These are phyloP conservation scores for Lucilia sericata DNA, from an alignment of 1,140 invertebrate genomes.

Conservation along the genomic window DNA sequence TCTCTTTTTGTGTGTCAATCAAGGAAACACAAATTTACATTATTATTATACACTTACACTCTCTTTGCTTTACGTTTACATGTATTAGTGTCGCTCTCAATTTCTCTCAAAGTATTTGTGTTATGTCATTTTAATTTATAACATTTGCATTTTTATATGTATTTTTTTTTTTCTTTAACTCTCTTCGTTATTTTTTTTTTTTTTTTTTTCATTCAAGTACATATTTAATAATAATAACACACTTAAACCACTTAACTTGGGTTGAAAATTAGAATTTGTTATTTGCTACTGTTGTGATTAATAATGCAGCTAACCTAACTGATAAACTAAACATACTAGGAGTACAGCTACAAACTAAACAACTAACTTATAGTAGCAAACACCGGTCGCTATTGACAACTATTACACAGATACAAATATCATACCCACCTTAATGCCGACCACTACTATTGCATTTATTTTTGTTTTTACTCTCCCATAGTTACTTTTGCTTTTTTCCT, in stretches of 20 bases:
- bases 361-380: neutral
- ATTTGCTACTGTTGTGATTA: constrained; percentile 27
- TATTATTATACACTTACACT: too few species aligned
- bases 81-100: too few species aligned
- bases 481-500: constrained; percentile 11
- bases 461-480: constrained; percentile 4
- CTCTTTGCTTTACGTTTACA: too few species aligned
- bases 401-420: neutral
- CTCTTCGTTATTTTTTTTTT: constrained; percentile 9
- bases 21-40: too few species aligned
- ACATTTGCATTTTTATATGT: too few species aligned
- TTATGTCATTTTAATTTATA: constrained; percentile 25
- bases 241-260: constrained; percentile 37
- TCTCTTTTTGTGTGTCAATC: neutral
- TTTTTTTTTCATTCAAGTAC: constrained; percentile 11
- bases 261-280: constrained; percentile 37
- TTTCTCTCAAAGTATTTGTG: neutral
- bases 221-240: constrained; percentile 34
- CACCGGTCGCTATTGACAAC: constrained; percentile 6
- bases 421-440: neutral
- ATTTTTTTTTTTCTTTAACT: neutral
- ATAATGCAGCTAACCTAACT: constrained; percentile 23
- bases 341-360: neutral
- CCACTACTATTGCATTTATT: neutral
- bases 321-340: constrained; percentile 23